These are phyloP conservation scores for Romanogobio albipinnatus DNA, from an alignment of 2,113 vertebrate genomes.

Conservation along the genomic window DNA sequence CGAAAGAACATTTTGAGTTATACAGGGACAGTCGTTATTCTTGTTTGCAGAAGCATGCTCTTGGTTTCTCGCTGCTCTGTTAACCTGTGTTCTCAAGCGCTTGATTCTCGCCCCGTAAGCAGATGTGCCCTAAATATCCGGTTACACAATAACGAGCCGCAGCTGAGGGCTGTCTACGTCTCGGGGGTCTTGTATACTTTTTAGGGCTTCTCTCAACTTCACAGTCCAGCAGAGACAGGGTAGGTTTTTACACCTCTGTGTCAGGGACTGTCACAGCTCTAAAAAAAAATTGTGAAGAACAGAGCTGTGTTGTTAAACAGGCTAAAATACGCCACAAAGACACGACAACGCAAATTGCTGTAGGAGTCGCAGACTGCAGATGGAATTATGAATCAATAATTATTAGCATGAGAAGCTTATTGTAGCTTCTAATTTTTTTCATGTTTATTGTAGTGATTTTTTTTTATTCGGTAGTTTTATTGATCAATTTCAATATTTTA, in stretches of 20 bases:
- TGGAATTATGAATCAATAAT: not conserved
- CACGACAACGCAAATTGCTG: not conserved
- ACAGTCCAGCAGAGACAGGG: conserved; percentile 16
- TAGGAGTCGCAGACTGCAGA: not conserved
- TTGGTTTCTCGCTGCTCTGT: not conserved
- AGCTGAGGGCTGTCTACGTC: conserved; percentile 7
- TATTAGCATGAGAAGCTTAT: not conserved
- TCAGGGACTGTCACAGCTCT: not conserved
- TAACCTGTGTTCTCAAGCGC: conserved; percentile 12
- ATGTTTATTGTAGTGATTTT: not conserved
- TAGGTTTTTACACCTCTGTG: conserved; percentile 34
- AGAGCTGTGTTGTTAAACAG: not conserved
- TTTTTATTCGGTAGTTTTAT: not conserved
- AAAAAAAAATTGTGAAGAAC: not conserved
- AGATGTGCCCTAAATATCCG: conserved; percentile 26
- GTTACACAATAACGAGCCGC: conserved; percentile 10
- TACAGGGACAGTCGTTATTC: not conserved
- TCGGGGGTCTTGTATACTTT: conserved; percentile 20
- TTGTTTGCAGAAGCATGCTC: conserved; percentile 5
- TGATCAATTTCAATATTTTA: not conserved
- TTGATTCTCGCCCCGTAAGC: not conserved
- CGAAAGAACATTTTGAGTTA: not conserved
- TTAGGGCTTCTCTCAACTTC: conserved; percentile 10
- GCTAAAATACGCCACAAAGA: not conserved
- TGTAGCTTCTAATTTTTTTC: no score